phyloP scores from a whole-genome alignment of 2,113 vertebrate species.

The Eurypyga helias region DNA sequence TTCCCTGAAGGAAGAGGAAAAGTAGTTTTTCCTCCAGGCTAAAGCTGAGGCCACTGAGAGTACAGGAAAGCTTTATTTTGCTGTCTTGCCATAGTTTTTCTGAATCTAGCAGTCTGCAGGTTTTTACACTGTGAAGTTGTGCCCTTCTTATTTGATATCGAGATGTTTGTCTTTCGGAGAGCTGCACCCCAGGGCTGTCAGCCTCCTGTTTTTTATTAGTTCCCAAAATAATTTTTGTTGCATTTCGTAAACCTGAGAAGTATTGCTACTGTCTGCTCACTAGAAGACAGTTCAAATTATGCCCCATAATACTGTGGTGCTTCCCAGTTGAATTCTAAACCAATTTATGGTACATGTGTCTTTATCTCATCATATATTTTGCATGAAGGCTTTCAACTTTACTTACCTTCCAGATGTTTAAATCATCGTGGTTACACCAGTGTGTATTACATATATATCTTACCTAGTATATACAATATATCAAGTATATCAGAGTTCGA shows the following conservation, averaged over 20 bases:
- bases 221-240: neutral
- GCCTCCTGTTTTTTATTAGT: neutral
- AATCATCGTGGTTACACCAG: neutral
- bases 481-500: neutral
- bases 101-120: neutral
- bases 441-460: neutral
- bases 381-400: neutral
- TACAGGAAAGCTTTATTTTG: neutral
- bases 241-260: neutral
- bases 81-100: neutral
- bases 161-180: neutral
- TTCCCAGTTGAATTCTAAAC: neutral
- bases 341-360: neutral
- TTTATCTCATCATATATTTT: neutral
- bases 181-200: neutral
- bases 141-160: neutral
- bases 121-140: neutral
- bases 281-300: neutral
- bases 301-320: neutral
- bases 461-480: neutral
- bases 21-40: neutral
- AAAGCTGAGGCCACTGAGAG: neutral
- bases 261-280: neutral
- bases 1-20: slow-evolving; percentile 10
- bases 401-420: neutral